These are phyloP conservation scores for Leucophenga maculata DNA, from an alignment of 2,888 invertebrate species.

Conservation along the genomic window DNA sequence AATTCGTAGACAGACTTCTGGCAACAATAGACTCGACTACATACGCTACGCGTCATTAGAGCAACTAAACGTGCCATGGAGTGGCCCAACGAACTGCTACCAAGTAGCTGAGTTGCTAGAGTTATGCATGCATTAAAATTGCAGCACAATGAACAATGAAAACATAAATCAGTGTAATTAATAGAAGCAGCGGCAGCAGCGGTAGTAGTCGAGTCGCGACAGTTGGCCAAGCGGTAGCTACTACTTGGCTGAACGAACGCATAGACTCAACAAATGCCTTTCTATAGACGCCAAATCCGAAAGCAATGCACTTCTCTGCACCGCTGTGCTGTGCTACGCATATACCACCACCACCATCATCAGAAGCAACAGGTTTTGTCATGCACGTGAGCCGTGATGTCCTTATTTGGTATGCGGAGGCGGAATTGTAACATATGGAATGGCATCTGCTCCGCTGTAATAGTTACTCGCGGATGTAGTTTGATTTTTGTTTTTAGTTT, in stretches of 20 bases:
- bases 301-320: background rate
- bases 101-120: constrained; percentile 14
- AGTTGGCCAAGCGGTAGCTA: constrained; percentile 12
- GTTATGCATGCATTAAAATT: constrained; percentile 29
- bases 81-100: background rate
- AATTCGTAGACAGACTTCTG: too few species aligned
- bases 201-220: constrained; percentile 31
- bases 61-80: background rate
- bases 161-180: constrained; percentile 96
- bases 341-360: too few species aligned
- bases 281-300: background rate
- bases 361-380: constrained; percentile 36
- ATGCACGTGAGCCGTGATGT: constrained; percentile 29
- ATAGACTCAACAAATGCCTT: constrained; percentile 7
- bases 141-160: constrained; percentile 89
- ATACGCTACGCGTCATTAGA: background rate
- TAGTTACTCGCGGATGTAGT: too few species aligned
- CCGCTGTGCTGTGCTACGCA: too few species aligned
- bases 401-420: constrained; percentile 14
- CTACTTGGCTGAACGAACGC: constrained; percentile 50
- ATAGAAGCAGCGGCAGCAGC: constrained; percentile 70
- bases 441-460: background rate
- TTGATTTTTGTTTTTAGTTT: background rate
- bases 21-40: too few species aligned
- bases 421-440: constrained; percentile 6